Base-by-base conservation (phyloP, 2,888 invertebrate species). In the Dynastes grantii region DNA sequence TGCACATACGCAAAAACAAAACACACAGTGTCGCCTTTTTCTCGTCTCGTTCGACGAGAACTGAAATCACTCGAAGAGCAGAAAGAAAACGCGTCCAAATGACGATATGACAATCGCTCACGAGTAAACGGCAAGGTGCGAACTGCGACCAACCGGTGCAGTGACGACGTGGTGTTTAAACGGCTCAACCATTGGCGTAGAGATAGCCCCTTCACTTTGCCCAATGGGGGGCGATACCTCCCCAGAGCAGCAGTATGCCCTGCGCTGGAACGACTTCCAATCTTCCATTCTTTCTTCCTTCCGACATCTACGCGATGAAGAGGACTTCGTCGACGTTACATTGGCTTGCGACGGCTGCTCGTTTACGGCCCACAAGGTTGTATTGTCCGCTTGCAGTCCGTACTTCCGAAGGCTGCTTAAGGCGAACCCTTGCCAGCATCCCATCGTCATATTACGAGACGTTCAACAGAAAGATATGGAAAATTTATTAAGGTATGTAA, bases 191-290 rank as follows among this genome's bases (percentile, higher is more conserved):
- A 88, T 88, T 88, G 88, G 88, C 87, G 88, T 89, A 87, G 88
- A 88, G 85, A 89, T 88, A 86, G 88, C 88, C 85, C 89, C 88
- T 83, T 88, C 88, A 82, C 85, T 86, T 83, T 88, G 88, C 88
- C 90, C 91, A 90, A 91, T 92, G 91, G 91, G 91, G 90, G 91
- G 91, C 90, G 87, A 90, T 90, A 89, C 89, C 87, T 88, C 88
- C 88, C 88, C 93, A 85, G 94, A 94, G 91, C 96, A 96, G 91
- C 96, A 96, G 90, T 97, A 97, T 90, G 96, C 96, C 89, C 92
- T 97, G 89, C 94, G 96, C 87, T 97, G 97, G 97, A 97, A 97
- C 90, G 97, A 97, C 90, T 97, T 96, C 91, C 96, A 97, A 89
- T 94, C 95, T 83, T 96, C 96, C 87, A 96, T 97, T 90, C 92